Evolutionary conservation across 2,113 vertebrate genomes (phyloP), one percentile per base, ranked within the genome.

Genomic region (Bolborhynchus lineola): DNA sequence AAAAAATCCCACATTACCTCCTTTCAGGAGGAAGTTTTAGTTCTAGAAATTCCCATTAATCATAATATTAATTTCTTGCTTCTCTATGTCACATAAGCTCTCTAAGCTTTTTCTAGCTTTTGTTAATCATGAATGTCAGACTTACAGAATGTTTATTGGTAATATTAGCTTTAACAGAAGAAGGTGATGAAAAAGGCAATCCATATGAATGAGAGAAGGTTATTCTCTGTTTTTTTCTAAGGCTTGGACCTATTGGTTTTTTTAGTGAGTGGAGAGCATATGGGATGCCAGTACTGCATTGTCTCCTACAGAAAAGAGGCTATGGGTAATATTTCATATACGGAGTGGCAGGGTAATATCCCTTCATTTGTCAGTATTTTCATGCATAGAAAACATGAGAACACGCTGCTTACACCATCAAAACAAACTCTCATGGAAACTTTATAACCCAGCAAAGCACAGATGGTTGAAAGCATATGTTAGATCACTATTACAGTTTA

Each of bases 321-420:
- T 88, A 91, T 35, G 78, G 53, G 68, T 31, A 90, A 20, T 83
- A 76, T 70, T 94, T 63, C 39, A 62, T 46, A 72, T 92, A 46
- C 50, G 68, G 52, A 92, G 83, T 9, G 17, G 59, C 82, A 76
- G 29, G 69, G 46, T 85, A 95, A 82, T 41, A 76, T 52, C 69
- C 59, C 47, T 94, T 53, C 19, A 70, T 78, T 83, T 97, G 50
- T 88, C 72, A 91, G 64, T 75, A 41, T 85, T 94, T 81, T 93
- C 59, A 47, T 63, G 41, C 81, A 79, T 79, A 68, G 55, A 77
- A 63, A 47, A 57, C 55, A 86, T 21, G 81, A 95, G 55, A 77
- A 92, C 95, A 96, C 90, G 80, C 44, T 94, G 82, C 91, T 96
- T 96, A 46, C 82, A 78, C 94, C 90, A 96, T 83, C 93, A 92